These are phyloP conservation scores for Leucophenga varia DNA, from an alignment of 1,140 invertebrate genomes.

Conservation along the genomic window DNA sequence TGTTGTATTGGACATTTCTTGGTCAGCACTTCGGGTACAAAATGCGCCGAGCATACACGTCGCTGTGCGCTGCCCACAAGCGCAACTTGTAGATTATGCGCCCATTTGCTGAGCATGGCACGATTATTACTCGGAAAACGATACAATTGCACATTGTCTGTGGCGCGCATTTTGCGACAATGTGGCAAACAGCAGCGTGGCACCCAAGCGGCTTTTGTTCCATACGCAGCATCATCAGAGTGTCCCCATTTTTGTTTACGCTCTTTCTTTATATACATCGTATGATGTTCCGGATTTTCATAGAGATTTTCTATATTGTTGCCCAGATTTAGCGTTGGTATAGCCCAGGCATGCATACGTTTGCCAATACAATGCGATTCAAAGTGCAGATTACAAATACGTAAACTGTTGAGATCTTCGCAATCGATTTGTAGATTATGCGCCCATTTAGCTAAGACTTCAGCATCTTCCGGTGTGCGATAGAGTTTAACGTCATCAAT, in stretches of 20 bases:
- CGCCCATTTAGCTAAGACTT: constrained; percentile 42
- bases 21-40: constrained; percentile 43
- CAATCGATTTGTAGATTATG: constrained; percentile 43
- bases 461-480: constrained; percentile 40
- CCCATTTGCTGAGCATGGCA: constrained; percentile 44
- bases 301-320: constrained; percentile 42
- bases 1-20: constrained; percentile 48
- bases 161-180: constrained; percentile 41
- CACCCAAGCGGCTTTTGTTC: constrained; percentile 38
- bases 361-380: constrained; percentile 49
- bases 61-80: constrained; percentile 40
- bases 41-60: constrained; percentile 42
- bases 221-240: not conserved
- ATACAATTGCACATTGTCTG: constrained; percentile 45
- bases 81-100: constrained; percentile 46
- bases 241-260: constrained; percentile 7
- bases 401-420: constrained; percentile 19
- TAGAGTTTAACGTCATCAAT: constrained; percentile 49
- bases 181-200: constrained; percentile 45
- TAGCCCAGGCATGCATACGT: constrained; percentile 45
- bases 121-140: constrained; percentile 49
- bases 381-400: constrained; percentile 49
- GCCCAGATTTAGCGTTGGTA: constrained; percentile 44
- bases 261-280: constrained; percentile 31
- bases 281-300: constrained; percentile 43